A percentile compares a stretch with the other conserved stretches of the same genome.
Conservation (phyloP, 2,797 vertebrate genomes). For the Phrynocephalus vlangalii region DNA sequence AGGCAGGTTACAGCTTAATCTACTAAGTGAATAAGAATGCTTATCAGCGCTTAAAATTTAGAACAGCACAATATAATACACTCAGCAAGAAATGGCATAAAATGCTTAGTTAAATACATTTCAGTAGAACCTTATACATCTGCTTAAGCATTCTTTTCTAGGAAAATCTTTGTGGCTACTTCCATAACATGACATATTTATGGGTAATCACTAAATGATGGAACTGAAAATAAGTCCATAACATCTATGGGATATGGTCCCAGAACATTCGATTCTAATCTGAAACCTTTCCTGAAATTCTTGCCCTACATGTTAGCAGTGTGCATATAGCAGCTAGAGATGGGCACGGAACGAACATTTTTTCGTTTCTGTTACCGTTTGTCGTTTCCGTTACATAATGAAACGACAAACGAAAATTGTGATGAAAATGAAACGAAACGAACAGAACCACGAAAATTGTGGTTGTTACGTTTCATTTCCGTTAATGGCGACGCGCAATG, state of each 20-base stretch:
- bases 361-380: too few species aligned
- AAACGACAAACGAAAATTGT: too few species aligned
- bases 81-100: not conserved
- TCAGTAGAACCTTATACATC: not conserved
- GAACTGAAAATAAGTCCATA: not conserved
- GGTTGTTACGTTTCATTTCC: too few species aligned
- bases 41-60: conserved; percentile 52
- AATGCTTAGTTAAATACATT: not conserved
- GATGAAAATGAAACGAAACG: too few species aligned
- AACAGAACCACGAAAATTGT: too few species aligned
- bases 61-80: conserved; percentile 44
- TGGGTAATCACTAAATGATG: too few species aligned
- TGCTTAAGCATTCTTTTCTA: not conserved
- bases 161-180: not conserved
- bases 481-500: too few species aligned
- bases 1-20: conserved; percentile 59
- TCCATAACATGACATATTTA: too few species aligned
- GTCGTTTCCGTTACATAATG: too few species aligned
- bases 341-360: too few species aligned
- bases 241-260: not conserved
- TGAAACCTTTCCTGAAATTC: not conserved
- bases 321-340: not conserved
- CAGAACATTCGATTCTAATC: not conserved
- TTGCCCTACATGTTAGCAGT: not conserved
- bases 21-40: conserved; percentile 57